Evolutionary conservation across 2,888 invertebrate genomes (phyloP).

Genomic region (Cheilosia impressa): DNA sequence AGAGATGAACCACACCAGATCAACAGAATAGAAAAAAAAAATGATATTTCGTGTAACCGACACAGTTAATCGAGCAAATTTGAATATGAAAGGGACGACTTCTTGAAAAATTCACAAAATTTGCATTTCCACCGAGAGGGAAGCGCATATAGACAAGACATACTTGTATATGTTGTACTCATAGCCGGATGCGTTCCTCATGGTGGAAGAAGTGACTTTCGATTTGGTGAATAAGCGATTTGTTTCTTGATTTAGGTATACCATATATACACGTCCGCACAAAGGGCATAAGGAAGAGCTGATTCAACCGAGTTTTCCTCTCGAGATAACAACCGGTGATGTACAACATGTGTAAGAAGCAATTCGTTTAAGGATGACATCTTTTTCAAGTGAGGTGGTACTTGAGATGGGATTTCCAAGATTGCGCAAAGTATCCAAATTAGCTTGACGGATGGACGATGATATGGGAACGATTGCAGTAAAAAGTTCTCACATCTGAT

Average conservation of each 20-base stretch:
- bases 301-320: slow-evolving; percentile 33
- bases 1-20: slow-evolving; percentile 36
- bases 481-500: slow-evolving; percentile 3
- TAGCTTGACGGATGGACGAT: slow-evolving; percentile 2
- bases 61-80: slow-evolving; percentile 74
- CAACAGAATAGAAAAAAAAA: slow-evolving; percentile 7
- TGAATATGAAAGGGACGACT: slow-evolving; percentile 72
- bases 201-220: slow-evolving; percentile 46
- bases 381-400: slow-evolving; percentile 38
- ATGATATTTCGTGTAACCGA: slow-evolving; percentile 65
- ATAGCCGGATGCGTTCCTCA: slow-evolving; percentile 52
- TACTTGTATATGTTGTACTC: neutral
- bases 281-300: slow-evolving; percentile 34
- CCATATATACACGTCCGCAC: slow-evolving; percentile 30
- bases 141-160: slow-evolving; percentile 13
- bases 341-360: slow-evolving; percentile 48
- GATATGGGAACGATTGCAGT: slow-evolving; percentile 1
- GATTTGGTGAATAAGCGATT: slow-evolving; percentile 51
- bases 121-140: slow-evolving; percentile 52
- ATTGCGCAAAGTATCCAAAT: slow-evolving; percentile 22
- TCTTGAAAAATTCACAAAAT: slow-evolving; percentile 57
- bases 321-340: slow-evolving; percentile 48
- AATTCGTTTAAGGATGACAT: slow-evolving; percentile 39
- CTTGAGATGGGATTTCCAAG: slow-evolving; percentile 24
- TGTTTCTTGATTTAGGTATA: slow-evolving; percentile 33